Evolutionary conservation across 2,888 invertebrate genomes (phyloP).

Genomic region (Hartigia nigra): DNA sequence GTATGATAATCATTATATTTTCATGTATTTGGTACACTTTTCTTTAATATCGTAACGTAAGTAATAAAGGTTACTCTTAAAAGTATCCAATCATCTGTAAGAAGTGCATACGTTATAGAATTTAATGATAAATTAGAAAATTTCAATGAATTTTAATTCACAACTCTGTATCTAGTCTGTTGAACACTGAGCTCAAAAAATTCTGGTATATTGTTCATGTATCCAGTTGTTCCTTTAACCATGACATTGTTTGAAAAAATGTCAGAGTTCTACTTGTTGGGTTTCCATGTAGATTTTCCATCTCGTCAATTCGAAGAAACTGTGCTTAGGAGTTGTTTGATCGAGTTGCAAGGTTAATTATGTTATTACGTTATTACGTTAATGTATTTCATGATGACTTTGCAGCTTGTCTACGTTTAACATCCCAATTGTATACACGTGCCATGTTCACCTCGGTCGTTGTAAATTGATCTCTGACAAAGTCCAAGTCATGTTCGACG

Average conservation of each 20-base stretch:
- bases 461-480: slow-evolving; percentile 95
- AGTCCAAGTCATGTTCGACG: slow-evolving; percentile 93
- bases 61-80: not conserved
- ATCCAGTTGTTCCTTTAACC: not conserved
- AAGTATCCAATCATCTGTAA: not conserved
- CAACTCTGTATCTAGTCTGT: not conserved
- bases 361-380: not conserved
- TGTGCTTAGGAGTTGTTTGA: not conserved
- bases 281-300: not conserved
- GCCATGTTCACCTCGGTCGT: slow-evolving; percentile 99
- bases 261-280: not conserved
- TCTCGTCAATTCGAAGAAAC: not conserved
- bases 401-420: slow-evolving; percentile 87
- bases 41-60: not conserved
- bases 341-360: not conserved
- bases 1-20: not conserved
- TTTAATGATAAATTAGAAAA: not conserved
- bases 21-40: not conserved
- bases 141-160: not conserved
- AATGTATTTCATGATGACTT: slow-evolving; percentile 63
- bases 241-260: not conserved
- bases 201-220: not conserved
- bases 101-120: not conserved
- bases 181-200: not conserved
- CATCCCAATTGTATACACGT: slow-evolving; percentile 97